Evolutionary conservation across 2,113 vertebrate genomes (phyloP), one percentile per base, ranked within the genome.

Genomic region (Etia nguti): DNA sequence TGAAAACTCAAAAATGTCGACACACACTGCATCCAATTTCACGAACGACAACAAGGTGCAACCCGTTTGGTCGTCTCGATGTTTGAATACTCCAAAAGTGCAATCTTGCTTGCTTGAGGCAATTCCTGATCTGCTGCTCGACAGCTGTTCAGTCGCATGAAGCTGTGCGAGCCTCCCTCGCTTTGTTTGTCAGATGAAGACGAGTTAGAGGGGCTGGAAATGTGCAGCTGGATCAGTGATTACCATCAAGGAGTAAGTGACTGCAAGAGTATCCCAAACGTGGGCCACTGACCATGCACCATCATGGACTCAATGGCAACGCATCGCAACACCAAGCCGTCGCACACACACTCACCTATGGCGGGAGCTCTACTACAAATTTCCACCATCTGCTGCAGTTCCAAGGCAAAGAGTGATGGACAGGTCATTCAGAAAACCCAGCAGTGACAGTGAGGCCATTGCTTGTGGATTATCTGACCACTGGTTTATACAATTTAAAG

Each of bases 381-480:
- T 92, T 96, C 96, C 96, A 96, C 89, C 96, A 96, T 96, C 96
- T 96, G 96, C 96, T 96, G 96, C 96, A 94, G 95, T 96, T 96
- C 95, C 95, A 94, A 95, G 95, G 95, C 92, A 96, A 93, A 96
- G 94, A 96, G 93, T 94, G 92, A 94, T 90, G 93, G 82, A 96
- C 92, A 96, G 90, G 92, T 97, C 94, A 96, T 89, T 93, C 85
- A 94, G 89, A 85, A 84, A 91, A 62, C 75, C 86, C 89, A 73
- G 81, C 89, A 92, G 62, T 22, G 83, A 92, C 82, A 88, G 81
- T 13, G 31, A 89, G 81, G 81, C 83, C 48, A 5, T 38, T 54
- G 77, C 60, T 84, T 60, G 80, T 10, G 7, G 20, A 34, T 41
- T 26, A 15, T 31, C 84, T 75, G 34, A 91, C 31, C 10, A 18